Evolutionary conservation across 2,113 vertebrate genomes (phyloP), one percentile per base, ranked within the genome.

Genomic region (Prochilodus magdalenae): DNA sequence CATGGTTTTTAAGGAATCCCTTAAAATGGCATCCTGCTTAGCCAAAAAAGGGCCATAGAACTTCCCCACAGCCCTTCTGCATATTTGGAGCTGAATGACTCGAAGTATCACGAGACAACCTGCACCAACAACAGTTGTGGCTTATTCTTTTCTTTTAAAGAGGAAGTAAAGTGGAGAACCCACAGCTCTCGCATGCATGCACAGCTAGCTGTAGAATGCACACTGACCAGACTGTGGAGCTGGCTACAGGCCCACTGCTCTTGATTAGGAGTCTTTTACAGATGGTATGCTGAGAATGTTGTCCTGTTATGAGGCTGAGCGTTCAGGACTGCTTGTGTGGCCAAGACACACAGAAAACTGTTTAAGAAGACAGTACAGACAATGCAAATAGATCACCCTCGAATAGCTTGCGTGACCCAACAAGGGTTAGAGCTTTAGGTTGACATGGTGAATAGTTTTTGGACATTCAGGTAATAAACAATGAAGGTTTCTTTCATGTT

Each of bases 271-370:
- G 90, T 87, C 91, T 73, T 89, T 85, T 95, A 93, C 94, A 94
- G 90, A 94, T 93, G 92, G 92, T 93, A 92, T 93, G 91, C 86
- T 84, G 80, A 87, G 92, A 93, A 90, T 86, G 90, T 83, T 90
- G 62, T 91, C 89, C 88, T 90, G 84, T 77, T 83, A 75, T 73
- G 80, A 72, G 75, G 69, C 85, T 82, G 79, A 86, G 70, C 73
- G 73, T 49, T 71, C 79, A 71, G 16, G 51, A 18, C 69, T 87
- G 83, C 83, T 75, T 30, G 73, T 86, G 77, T 71, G 77, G 85
- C 30, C 80, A 62, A 81, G 16, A 15, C 15, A 13, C 69, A 76
- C 79, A 59, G 63, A 18, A 63, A 20, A 55, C 4, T 63, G 59
- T 47, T 63, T 44, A 60, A 62, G 11, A 15, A 51, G 22, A 27